Evolutionary conservation across 2,888 invertebrate species (phyloP), one percentile per base, ranked within the genome.

Genomic region (Cerastis rubricosa): DNA sequence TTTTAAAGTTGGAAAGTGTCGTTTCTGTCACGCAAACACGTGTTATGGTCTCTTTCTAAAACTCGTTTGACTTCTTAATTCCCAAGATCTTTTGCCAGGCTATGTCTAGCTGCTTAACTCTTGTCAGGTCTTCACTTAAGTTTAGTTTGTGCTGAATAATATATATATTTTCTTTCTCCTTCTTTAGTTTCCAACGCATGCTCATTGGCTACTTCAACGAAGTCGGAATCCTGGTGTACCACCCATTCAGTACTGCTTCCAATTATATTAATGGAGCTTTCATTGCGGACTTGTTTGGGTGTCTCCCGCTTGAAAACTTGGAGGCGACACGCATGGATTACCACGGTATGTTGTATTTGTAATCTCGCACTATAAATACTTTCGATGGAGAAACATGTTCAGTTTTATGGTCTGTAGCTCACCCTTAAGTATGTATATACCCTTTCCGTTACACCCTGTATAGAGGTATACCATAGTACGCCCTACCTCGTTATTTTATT

Each of bases 231-330:
- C 88, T 95, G 75, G 92, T 96, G 22, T 95, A 94, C 82, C 96
- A 96, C 67, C 96, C 96, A 1, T 89, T 91, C 12, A 95, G 94
- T 81, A 95, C 95, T 0, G 94, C 95, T 0, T 93, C 93, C 0
- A 91, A 95, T 79, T 96, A 96, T 74, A 67, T 95, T 22, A 93
- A 91, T 45, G 94, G 95, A 0, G 91, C 94, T 0, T 96, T 95
- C 80, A 76, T 93, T 14, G 78, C 91, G 0, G 96, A 96, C 74
- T 71, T 95, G 7, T 81, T 95, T 1, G 94, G 89, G 0, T 94
- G 93, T 43, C 72, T 95, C 1, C 91, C 94, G 0, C 74, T 95
- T 17, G 95, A 95, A 76, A 86, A 86, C n/a, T 84, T 95, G 69
- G 94, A 94, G 74, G 83, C 93, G 0, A 72, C 86, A 4, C 78